These are phyloP conservation scores for Tinea semifulvella DNA, from an alignment of 2,888 invertebrate genomes.

Conservation along the genomic window DNA sequence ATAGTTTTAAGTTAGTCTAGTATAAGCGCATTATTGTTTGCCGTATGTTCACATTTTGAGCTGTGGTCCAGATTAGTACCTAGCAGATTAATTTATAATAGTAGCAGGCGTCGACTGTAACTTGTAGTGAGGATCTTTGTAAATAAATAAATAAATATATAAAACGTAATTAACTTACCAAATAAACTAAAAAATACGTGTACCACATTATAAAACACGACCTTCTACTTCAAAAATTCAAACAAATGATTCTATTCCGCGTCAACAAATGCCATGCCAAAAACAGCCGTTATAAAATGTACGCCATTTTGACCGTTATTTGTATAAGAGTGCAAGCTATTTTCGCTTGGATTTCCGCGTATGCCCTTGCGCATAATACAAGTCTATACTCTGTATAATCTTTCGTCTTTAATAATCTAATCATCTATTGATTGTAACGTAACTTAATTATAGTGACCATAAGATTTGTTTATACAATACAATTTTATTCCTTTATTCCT, in stretches of 20 bases:
- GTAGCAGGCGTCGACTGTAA: too few species aligned
- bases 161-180: constrained; percentile 1
- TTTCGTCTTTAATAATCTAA: constrained; percentile 2
- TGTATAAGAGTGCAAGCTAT: neutral
- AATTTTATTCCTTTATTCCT: too few species aligned
- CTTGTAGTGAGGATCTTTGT: too few species aligned
- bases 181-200: neutral
- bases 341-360: neutral
- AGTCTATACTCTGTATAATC: neutral
- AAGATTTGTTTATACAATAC: too few species aligned
- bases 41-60: too few species aligned
- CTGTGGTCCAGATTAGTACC: too few species aligned
- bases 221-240: neutral
- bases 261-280: too few species aligned
- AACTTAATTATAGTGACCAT: too few species aligned
- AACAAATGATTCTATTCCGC: too few species aligned
- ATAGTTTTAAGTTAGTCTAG: too few species aligned
- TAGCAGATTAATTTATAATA: too few species aligned
- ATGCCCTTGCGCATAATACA: constrained; percentile 11
- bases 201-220: constrained; percentile 3
- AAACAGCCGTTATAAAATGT: neutral
- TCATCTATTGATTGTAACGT: neutral
- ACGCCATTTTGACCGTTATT: neutral
- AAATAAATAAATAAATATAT: neutral
- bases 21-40: too few species aligned